Base-by-base conservation (phyloP, 2,797 vertebrate species). In the Triplophysa bombifrons region DNA sequence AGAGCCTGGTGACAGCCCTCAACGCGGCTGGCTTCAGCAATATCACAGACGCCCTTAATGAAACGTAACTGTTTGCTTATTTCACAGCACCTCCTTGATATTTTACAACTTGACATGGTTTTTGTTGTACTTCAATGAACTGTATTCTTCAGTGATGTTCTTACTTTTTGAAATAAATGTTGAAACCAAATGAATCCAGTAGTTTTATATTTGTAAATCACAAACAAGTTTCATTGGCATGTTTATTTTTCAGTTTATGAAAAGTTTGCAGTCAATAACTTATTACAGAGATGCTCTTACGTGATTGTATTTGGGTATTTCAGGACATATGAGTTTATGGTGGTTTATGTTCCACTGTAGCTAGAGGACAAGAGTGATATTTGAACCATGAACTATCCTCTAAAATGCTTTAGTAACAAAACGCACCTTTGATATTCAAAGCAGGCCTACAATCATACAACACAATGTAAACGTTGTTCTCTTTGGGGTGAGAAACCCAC, bases 191-290 rank as follows among this genome's bases (percentile, higher is more conserved):
- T 65, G 7, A 71, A 76, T 72, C 19, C 16, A 7, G 12, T 27
- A 6, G 12, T n/a, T 51, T 17, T 51, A 41, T 65, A 8, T 67
- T 41, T 51, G 13, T 72, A 53, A 78, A 84, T 83, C 16, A 83
- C 41, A 53, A 60, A 76, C 55, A 73, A 34, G n/a, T 41, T 60
- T 74, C 74, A 76, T 27, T 78, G 78, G 65, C 76, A 84, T 89
- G 81, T 91, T 88, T 86, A 90, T 89, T 86, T 92, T 91, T 91
- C 87, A 92, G 90, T 85, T 89, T 92, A 94, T 92, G 93, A 95
- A 93, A 94, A 94, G 93, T 93, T 91, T 94, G 94, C 94, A 93
- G 85, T 94, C 91, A 94, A 94, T 93, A 93, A 93, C 84, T 92
- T 93, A 92, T 92, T 89, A 91, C 88, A 92, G 87, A 89, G 87